Conservation (phyloP, 2,113 vertebrate genomes). For the Hiodon alosoides region DNA sequence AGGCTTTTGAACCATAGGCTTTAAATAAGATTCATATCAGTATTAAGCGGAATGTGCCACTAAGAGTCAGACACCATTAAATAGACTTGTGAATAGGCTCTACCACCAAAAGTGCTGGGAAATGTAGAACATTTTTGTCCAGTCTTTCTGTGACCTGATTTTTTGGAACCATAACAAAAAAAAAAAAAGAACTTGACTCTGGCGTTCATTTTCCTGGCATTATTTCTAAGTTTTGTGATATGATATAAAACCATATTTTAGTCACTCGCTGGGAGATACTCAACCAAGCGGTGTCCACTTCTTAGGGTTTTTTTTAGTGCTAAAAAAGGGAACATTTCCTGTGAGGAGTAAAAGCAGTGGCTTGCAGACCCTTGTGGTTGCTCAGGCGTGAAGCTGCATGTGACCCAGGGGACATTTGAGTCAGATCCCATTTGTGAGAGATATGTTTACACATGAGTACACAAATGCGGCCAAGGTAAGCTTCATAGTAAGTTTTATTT, state of each 20-base stretch:
- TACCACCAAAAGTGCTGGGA: too few relatives aligned
- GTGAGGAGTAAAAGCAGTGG: neutral
- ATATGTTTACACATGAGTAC: slow-evolving; percentile 17
- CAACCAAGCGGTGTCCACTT: neutral
- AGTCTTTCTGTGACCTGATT: neutral
- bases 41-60: too few relatives aligned
- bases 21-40: too few relatives aligned
- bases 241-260: neutral
- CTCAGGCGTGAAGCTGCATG: slow-evolving; percentile 14
- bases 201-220: neutral
- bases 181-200: neutral
- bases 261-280: neutral
- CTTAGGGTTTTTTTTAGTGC: neutral
- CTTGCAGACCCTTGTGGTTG: slow-evolving; percentile 7
- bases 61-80: too few relatives aligned
- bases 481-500: too few relatives aligned
- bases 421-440: slow-evolving; percentile 18
- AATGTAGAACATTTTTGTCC: too few relatives aligned
- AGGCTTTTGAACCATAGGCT: too few relatives aligned
- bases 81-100: too few relatives aligned
- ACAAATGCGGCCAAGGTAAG: slow-evolving; percentile 15
- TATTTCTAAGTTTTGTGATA: neutral
- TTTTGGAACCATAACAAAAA: neutral
- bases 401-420: slow-evolving; percentile 20
- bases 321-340: neutral